These are phyloP conservation scores for Stichopus chloronotus DNA, from an alignment of 35 echinoderm and acorn worm genomes.

Conservation along the genomic window DNA sequence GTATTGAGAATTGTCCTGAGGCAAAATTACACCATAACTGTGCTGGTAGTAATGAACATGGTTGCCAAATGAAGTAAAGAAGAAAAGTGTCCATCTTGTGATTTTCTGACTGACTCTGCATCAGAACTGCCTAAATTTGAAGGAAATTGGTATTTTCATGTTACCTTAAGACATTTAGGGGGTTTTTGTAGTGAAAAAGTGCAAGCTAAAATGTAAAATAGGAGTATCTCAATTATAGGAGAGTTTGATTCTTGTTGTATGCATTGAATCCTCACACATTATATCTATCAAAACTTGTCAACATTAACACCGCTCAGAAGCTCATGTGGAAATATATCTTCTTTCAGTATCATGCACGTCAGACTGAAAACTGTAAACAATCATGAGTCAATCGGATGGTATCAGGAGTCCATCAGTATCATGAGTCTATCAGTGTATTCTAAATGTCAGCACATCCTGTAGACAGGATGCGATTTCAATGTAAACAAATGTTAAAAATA, in stretches of 20 bases:
- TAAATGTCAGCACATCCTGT: no score
- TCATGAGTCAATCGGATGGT: no score
- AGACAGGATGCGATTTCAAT: no score
- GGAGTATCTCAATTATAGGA: background rate
- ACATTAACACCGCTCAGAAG: background rate
- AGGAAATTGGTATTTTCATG: background rate
- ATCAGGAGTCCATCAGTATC: no score
- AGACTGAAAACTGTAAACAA: background rate
- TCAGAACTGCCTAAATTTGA: background rate
- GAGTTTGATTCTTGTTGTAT: background rate
- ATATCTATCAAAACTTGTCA: background rate
- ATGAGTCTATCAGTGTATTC: no score
- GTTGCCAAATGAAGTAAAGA: background rate
- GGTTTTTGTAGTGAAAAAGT: background rate
- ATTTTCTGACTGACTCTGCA: conserved; percentile 5
- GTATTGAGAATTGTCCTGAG: no score
- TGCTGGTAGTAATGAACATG: background rate
- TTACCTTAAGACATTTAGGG: background rate
- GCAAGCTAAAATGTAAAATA: background rate
- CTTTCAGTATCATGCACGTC: background rate
- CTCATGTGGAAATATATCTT: background rate
- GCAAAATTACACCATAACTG: no score
- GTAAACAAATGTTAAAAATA: no score
- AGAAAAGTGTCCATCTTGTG: background rate
- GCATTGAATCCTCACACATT: background rate